Evolutionary conservation across 1,140 invertebrate species (phyloP).

Genomic region (Gonatopus flavifemur): DNA sequence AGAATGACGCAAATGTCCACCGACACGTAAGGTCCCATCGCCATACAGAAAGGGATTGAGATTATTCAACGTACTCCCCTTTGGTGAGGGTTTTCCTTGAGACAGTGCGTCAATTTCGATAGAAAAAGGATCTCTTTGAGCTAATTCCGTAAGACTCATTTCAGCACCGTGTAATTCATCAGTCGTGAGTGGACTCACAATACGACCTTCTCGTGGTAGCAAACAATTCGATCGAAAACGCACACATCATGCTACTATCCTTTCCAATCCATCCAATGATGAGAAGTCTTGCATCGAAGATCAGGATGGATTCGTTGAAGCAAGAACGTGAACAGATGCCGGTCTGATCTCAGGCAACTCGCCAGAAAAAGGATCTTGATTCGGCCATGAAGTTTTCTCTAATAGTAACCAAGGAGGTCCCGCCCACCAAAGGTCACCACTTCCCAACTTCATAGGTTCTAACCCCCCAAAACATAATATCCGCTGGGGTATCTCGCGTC

Average conservation of each 20-base stretch:
- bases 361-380: not conserved
- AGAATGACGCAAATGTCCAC: not conserved
- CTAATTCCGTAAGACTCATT: not conserved
- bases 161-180: not conserved
- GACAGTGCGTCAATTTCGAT: not conserved
- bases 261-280: too few relatives aligned
- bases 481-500: not conserved
- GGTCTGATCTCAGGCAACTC: not conserved
- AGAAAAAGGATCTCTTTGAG: not conserved
- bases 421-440: not conserved
- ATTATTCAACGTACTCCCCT: not conserved
- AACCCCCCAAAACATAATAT: not conserved
- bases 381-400: not conserved
- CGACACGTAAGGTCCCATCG: not conserved
- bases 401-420: not conserved
- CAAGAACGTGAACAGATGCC: not conserved
- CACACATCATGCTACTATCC: too few relatives aligned
- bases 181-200: not conserved
- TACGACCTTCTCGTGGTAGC: too few relatives aligned
- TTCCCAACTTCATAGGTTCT: not conserved
- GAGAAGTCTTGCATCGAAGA: too few relatives aligned
- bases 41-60: not conserved
- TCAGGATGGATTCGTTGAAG: not conserved
- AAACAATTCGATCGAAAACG: too few relatives aligned
- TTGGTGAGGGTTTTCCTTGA: not conserved